Percentiles rank a stretch among this genome's conserved stretches.
phyloP scores from a whole-genome alignment of 2,888 invertebrate genomes.

The Spodoptera littoralis region DNA sequence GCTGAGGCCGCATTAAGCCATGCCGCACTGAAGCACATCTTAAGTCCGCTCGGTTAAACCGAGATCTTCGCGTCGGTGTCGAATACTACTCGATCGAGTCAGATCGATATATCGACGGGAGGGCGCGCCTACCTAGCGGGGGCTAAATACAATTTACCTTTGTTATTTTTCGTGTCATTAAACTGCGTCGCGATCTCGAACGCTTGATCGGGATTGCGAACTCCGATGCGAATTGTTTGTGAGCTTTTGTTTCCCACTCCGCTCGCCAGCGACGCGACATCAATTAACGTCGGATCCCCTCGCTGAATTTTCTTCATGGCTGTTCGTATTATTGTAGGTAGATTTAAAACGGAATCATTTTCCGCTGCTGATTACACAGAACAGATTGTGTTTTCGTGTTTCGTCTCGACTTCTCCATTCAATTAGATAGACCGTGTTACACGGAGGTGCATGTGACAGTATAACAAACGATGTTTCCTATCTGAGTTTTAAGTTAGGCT shows the following conservation, averaged over 20 bases:
- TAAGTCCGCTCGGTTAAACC: slow-evolving; percentile 79
- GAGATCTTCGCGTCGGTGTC: slow-evolving; percentile 75
- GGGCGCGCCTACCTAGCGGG: slow-evolving; percentile 81
- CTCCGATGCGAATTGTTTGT: slow-evolving; percentile 88
- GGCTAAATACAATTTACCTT: slow-evolving; percentile 89
- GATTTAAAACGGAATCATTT: slow-evolving; percentile 78
- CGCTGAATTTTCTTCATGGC: slow-evolving; percentile 84
- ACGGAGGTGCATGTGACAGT: slow-evolving; percentile 63
- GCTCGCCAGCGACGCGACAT: slow-evolving; percentile 85
- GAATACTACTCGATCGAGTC: slow-evolving; percentile 74
- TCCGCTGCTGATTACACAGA: slow-evolving; percentile 65
- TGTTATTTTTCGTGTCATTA: slow-evolving; percentile 89
- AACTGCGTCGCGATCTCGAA: slow-evolving; percentile 88
- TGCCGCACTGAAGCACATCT: slow-evolving; percentile 75
- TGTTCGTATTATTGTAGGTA: slow-evolving; percentile 77
- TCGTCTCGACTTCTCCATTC: slow-evolving; percentile 56
- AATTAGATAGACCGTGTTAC: slow-evolving; percentile 52
- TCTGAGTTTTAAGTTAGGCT: slow-evolving; percentile 71
- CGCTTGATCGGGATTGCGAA: slow-evolving; percentile 87
- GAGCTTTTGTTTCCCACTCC: slow-evolving; percentile 87
- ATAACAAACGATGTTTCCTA: slow-evolving; percentile 69
- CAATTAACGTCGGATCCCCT: slow-evolving; percentile 86
- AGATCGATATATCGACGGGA: slow-evolving; percentile 80
- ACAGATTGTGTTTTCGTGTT: slow-evolving; percentile 60
- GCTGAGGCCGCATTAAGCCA: slow-evolving; percentile 70